These are phyloP conservation scores for Calidris pugnax DNA, from an alignment of 2,113 vertebrate species.

Conservation along the genomic window DNA sequence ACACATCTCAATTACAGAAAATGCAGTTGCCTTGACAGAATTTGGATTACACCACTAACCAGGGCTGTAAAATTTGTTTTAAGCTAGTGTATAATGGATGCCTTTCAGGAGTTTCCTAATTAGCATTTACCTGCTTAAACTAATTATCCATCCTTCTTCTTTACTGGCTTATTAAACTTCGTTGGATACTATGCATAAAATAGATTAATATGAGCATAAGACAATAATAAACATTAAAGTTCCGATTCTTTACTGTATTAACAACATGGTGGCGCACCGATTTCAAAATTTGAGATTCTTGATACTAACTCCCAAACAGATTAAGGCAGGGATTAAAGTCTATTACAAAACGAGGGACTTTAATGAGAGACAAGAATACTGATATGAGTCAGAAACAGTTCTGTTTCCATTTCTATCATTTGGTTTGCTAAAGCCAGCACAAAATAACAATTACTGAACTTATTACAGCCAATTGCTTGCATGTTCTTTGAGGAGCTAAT, in stretches of 20 bases:
- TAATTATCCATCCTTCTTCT: constrained; percentile 81
- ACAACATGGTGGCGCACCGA: neutral
- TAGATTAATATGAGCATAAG: constrained; percentile 65
- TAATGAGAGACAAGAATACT: constrained; percentile 56
- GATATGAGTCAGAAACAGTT: constrained; percentile 31
- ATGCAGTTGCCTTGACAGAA: constrained; percentile 91
- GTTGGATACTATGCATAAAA: constrained; percentile 66
- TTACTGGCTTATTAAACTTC: constrained; percentile 77
- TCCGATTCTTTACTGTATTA: constrained; percentile 31
- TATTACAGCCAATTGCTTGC: neutral
- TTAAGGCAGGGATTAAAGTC: constrained; percentile 65
- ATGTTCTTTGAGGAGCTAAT: constrained; percentile 42
- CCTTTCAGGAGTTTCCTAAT: constrained; percentile 83
- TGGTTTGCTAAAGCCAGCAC: constrained; percentile 39
- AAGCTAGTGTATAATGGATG: constrained; percentile 81
- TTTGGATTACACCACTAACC: constrained; percentile 84
- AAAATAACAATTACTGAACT: constrained; percentile 50
- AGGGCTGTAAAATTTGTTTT: constrained; percentile 84
- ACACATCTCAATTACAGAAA: constrained; percentile 98
- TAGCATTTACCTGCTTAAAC: constrained; percentile 86
- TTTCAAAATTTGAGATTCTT: constrained; percentile 51
- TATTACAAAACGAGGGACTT: constrained; percentile 62
- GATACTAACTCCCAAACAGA: constrained; percentile 54
- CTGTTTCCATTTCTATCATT: constrained; percentile 13
- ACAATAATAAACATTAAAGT: constrained; percentile 66